Percentiles rank a stretch among this genome's conserved stretches.
Evolutionary conservation across 2,113 vertebrate genomes (phyloP).

Genomic region (Podarcis muralis): DNA sequence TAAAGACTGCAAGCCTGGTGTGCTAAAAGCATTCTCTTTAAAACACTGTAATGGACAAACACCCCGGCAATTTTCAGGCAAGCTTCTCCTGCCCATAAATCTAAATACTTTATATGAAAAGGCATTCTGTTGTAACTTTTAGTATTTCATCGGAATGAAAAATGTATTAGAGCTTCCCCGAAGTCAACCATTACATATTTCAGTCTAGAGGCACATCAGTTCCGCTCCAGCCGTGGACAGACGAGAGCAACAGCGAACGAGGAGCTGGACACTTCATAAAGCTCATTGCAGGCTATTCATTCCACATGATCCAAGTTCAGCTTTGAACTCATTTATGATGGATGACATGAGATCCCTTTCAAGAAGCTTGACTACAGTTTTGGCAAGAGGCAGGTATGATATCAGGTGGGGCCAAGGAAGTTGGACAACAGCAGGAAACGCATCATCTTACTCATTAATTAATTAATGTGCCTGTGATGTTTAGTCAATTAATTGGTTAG

Average conservation of each 20-base stretch:
- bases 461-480: background rate
- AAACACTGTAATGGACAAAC: constrained; percentile 39
- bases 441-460: background rate
- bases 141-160: constrained; percentile 63
- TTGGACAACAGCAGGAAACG: background rate
- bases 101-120: constrained; percentile 54
- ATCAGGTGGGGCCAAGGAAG: background rate
- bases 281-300: constrained; percentile 26
- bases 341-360: background rate
- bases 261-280: constrained; percentile 49
- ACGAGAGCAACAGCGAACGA: constrained; percentile 35
- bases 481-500: background rate
- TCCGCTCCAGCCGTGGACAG: constrained; percentile 32
- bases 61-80: constrained; percentile 25
- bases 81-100: constrained; percentile 51
- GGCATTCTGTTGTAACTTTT: constrained; percentile 51
- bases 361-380: too few species aligned
- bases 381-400: background rate
- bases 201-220: constrained; percentile 36
- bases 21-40: constrained; percentile 38
- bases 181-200: constrained; percentile 57
- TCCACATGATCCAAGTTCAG: background rate
- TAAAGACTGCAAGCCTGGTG: constrained; percentile 40
- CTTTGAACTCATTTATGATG: background rate
- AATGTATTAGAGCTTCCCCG: constrained; percentile 66